Evolutionary conservation across 2,888 invertebrate genomes (phyloP).

Genomic region (Clitarchus hookeri): DNA sequence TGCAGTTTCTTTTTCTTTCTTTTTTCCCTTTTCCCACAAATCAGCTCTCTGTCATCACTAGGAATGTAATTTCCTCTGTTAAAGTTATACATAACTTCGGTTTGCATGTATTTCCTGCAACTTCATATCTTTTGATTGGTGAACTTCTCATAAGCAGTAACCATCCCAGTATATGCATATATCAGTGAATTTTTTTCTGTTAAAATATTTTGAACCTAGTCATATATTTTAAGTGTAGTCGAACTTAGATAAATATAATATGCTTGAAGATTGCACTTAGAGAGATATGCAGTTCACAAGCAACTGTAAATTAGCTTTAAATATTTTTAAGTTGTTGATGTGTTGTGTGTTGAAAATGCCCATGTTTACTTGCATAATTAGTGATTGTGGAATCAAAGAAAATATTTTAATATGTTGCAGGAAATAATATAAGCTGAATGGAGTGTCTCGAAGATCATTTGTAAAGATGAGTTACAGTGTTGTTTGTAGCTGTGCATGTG

Average conservation of each 20-base stretch:
- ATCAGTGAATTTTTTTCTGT: not conserved
- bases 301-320: too few species aligned
- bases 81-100: not conserved
- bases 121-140: not conserved
- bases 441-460: not conserved
- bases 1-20: too few species aligned
- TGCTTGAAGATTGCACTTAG: too few species aligned
- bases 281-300: too few species aligned
- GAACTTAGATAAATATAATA: not conserved
- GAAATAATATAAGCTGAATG: not conserved
- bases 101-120: constrained; percentile 7
- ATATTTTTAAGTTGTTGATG: too few species aligned
- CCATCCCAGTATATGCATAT: not conserved
- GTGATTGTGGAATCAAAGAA: not conserved
- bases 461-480: not conserved
- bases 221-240: not conserved
- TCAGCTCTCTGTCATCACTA: not conserved
- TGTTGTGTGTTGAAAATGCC: too few species aligned
- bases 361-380: too few species aligned
- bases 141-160: not conserved
- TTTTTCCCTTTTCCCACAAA: too few species aligned
- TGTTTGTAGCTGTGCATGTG: not conserved
- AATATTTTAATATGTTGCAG: not conserved
- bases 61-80: not conserved
- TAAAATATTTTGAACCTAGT: not conserved